Evolutionary conservation across 64 coral and sea anemone species (phyloP), one percentile per base, ranked within the genome.

Genomic region (Actinia tenebrosa): DNA sequence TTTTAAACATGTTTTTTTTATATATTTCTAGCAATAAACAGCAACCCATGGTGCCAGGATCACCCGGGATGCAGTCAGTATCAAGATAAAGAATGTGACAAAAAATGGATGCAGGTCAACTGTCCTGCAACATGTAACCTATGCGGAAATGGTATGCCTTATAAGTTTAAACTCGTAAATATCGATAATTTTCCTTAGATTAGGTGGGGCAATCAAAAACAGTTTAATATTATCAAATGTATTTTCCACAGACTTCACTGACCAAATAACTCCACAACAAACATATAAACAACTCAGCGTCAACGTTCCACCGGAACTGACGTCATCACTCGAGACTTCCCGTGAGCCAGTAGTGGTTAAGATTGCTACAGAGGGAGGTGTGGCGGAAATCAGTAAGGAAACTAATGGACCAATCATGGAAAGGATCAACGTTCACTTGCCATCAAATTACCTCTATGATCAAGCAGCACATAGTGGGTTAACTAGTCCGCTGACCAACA

Each of bases 321-420:
- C 94, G 0, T 87, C 91, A 72, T 93, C 94, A 53, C 86, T 96
- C 0, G 89, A 89, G 56, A 90, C 91, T 37, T 87, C 84, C 59
- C 86, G 92, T 78, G 91, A 92, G 64, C 94, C 94, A 84, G 92
- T 96, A 10, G 68, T 96, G 11, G 91, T 96, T 14, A 96, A 93
- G 84, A 96, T 96, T 18, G 87, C 91, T 54, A 92, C 88, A 77
- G 94, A 96, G 62, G 91, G 91, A 43, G 94, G 94, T 3, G 83
- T 96, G 58, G 91, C 85, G 10, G 91, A 96, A 30, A 44, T 90
- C 8, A 63, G 66, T 4, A 80, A 87, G 82, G 91, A 88, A 45
- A 86, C 87, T 1, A 60, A 96, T 26, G 94, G 88, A 3, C 94
- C 94, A 23, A 96, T 96, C 79, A 83, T 90, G 23, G 94, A 96